phyloP scores from a whole-genome alignment of 2,113 vertebrate species.

The Eclectus roratus region DNA sequence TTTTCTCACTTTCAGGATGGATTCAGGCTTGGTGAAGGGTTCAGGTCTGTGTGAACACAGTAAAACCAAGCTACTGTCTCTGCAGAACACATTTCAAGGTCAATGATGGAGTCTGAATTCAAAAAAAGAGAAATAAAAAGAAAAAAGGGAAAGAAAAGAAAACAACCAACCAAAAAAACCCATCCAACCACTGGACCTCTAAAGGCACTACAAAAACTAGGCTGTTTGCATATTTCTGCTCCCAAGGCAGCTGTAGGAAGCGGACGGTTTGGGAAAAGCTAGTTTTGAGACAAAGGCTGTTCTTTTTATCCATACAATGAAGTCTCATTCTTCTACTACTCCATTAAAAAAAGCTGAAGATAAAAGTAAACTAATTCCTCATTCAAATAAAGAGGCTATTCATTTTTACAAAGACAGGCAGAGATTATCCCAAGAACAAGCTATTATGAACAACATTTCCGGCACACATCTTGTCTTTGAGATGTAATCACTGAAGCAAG shows the following conservation, averaged over 20 bases:
- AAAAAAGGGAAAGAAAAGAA: no score
- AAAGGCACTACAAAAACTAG: not conserved
- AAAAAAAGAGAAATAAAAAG: not conserved
- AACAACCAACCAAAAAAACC: accelerated
- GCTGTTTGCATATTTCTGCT: not conserved
- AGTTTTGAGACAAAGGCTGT: constrained; percentile 18
- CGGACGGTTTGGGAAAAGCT: not conserved
- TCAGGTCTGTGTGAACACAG: not conserved
- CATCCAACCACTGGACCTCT: not conserved
- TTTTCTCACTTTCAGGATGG: not conserved
- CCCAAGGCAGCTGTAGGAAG: not conserved
- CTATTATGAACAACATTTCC: not conserved
- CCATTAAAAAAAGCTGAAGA: not conserved
- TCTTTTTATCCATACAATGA: constrained; percentile 25
- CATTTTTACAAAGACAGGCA: constrained; percentile 20
- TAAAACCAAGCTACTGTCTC: not conserved
- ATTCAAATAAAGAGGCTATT: constrained; percentile 4
- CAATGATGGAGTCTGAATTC: not conserved
- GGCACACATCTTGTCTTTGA: not conserved
- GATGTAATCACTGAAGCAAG: not conserved
- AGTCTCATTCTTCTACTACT: not conserved
- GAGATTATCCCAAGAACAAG: constrained; percentile 39
- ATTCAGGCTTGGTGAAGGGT: not conserved
- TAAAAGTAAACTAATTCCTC: not conserved
- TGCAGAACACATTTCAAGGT: not conserved